Percentiles rank a stretch among this genome's conserved stretches.
These are phyloP conservation scores for Caenorhabditis japonica DNA, from an alignment of 2,888 invertebrate species.

Conservation along the genomic window DNA sequence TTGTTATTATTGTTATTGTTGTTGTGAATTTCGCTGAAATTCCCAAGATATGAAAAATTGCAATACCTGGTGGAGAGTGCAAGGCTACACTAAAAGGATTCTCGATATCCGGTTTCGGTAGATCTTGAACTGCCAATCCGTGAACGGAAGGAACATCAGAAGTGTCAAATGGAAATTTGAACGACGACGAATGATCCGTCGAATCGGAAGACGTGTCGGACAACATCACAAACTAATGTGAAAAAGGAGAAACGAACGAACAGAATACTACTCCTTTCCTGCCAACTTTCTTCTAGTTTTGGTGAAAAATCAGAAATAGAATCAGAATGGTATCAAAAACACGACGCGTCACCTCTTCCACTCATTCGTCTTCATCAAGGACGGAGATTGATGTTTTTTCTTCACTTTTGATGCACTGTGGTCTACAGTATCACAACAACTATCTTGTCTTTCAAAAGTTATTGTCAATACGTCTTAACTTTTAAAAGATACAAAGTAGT, in stretches of 20 bases:
- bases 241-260: background rate
- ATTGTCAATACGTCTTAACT: too few relatives aligned
- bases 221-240: slow-evolving; percentile 13
- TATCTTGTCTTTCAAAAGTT: too few relatives aligned
- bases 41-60: too few relatives aligned
- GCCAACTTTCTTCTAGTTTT: slow-evolving; percentile 11
- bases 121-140: slow-evolving; percentile 28
- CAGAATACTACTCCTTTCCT: background rate
- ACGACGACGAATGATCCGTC: slow-evolving; percentile 34
- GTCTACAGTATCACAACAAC: slow-evolving; percentile 2
- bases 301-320: slow-evolving; percentile 32
- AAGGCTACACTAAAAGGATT: slow-evolving; percentile 53
- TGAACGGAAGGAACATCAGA: slow-evolving; percentile 28
- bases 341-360: background rate
- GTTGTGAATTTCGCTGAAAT: too few relatives aligned
- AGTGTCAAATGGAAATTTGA: slow-evolving; percentile 28
- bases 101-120: slow-evolving; percentile 37
- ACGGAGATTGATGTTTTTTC: background rate
- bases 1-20: too few relatives aligned
- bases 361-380: slow-evolving; percentile 35
- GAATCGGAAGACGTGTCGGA: slow-evolving; percentile 40
- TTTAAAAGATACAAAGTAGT: too few relatives aligned
- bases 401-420: slow-evolving; percentile 3
- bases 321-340: slow-evolving; percentile 7
- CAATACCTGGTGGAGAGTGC: slow-evolving; percentile 54